These are phyloP conservation scores for Apocrypta bakeri DNA, from an alignment of 1,140 invertebrate genomes.

Conservation along the genomic window DNA sequence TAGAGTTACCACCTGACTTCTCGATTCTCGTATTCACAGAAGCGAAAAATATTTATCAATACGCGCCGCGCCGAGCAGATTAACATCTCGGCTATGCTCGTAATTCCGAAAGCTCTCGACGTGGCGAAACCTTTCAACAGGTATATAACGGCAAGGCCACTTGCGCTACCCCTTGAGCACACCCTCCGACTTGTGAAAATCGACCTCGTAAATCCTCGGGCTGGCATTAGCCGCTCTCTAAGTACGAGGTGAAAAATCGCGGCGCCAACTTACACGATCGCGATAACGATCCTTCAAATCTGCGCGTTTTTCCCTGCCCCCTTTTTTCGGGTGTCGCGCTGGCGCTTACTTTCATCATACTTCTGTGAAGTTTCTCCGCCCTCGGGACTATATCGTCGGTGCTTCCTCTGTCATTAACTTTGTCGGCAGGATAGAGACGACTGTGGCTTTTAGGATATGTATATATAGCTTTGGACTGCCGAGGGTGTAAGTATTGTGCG, in stretches of 20 bases:
- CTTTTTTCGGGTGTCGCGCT: neutral
- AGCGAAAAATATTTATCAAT: neutral
- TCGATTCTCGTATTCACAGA: neutral
- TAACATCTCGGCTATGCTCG: neutral
- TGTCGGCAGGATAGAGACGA: neutral
- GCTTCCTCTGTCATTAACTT: conserved; percentile 1
- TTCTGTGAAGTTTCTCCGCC: neutral
- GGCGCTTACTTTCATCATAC: neutral
- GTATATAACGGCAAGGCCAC: neutral
- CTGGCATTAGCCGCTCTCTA: neutral
- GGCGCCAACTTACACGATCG: conserved; percentile 15
- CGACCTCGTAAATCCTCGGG: neutral
- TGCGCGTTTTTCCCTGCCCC: neutral
- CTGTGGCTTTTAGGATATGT: neutral
- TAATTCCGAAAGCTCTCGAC: neutral
- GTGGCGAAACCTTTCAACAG: neutral
- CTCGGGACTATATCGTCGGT: neutral
- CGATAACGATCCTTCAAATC: neutral
- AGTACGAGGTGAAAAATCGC: conserved; percentile 19
- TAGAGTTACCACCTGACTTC: neutral
- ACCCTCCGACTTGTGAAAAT: neutral
- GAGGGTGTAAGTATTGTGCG: neutral
- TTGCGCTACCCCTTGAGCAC: neutral
- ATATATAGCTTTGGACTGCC: neutral
- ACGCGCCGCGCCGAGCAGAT: neutral